Evolutionary conservation across 2,888 invertebrate genomes (phyloP).

Genomic region (Dioctria rufipes): DNA sequence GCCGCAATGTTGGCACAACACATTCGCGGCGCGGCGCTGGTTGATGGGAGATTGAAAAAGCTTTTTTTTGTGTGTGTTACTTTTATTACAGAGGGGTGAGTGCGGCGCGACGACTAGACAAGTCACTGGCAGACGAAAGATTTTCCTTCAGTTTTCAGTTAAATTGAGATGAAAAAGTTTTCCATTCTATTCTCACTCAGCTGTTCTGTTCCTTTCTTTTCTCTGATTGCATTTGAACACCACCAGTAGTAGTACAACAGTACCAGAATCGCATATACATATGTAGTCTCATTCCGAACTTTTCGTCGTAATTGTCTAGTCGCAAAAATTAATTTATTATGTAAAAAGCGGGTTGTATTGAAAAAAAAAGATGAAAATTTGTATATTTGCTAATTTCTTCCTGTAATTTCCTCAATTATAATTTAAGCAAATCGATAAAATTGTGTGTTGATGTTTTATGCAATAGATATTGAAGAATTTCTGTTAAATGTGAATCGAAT

Average conservation of each 20-base stretch:
- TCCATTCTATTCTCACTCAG: neutral
- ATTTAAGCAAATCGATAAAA: conserved; percentile 27
- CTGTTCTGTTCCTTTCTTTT: neutral
- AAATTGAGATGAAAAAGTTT: no score
- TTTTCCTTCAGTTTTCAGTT: neutral
- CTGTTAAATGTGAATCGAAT: neutral
- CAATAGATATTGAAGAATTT: no score
- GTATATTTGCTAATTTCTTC: conserved; percentile 15
- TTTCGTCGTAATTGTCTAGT: conserved; percentile 58
- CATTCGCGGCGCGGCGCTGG: no score
- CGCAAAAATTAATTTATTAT: conserved; percentile 45
- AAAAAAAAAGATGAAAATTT: neutral
- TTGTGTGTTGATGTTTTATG: neutral
- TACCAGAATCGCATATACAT: no score
- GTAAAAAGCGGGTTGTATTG: conserved; percentile 24
- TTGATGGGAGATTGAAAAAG: no score
- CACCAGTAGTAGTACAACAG: neutral
- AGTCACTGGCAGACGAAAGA: neutral
- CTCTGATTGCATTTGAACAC: neutral
- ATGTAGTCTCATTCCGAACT: conserved; percentile 55
- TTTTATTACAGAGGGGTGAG: no score
- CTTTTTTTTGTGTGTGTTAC: no score
- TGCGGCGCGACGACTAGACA: no score
- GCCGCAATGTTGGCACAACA: neutral
- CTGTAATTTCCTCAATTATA: neutral